Base-by-base conservation (phyloP, 2,113 vertebrate species). In the Podarcis muralis region DNA sequence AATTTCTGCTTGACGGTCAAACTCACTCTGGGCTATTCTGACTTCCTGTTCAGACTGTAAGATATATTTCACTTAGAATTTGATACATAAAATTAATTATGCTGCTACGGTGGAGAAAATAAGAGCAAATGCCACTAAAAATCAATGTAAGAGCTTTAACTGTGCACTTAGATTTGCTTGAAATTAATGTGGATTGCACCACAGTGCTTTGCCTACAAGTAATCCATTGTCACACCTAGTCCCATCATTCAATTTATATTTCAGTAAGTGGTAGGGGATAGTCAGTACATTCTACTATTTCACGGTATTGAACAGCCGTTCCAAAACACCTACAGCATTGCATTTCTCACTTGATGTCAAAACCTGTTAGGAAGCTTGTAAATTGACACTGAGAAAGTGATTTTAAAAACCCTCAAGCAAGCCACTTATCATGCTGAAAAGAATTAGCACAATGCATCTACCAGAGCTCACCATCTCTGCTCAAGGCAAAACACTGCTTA, bases 1-100 rank as follows among this genome's bases (percentile, higher is more conserved):
- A 95, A 99, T 99, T 96, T 99, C 99, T 25, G 99, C 98, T 91
- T 99, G 99, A 18, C 99, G 97, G 95, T 99, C 99, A 91, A 99
- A 99, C 89, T 99, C 99, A 68, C 98, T 99, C 96, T 99, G 99
- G 75, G 98, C 98, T 96, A 99, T 98, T 93, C 98, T 97, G 77
- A 99, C 94, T 97, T 99, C 99, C 97, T 99, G 98, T 95, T 99
- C 99, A 37, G 98, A 98, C 99, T 99, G 16, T 91, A 96, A 95
- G 84, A 0, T 32, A 90, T 5, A 1, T 96, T 85, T 96, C 87
- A 81, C 80, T 71, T 81, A 37, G 40, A 76, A 37, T 77, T 32
- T 83, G 37, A 81, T 72, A 40, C 20, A 72, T 3, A 83, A 83
- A 6, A 68, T 48, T 48, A 76, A 65, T 48, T 57, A 53, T 57